These are phyloP conservation scores for Eueides isabella DNA, from an alignment of 1,140 invertebrate genomes.

Conservation along the genomic window DNA sequence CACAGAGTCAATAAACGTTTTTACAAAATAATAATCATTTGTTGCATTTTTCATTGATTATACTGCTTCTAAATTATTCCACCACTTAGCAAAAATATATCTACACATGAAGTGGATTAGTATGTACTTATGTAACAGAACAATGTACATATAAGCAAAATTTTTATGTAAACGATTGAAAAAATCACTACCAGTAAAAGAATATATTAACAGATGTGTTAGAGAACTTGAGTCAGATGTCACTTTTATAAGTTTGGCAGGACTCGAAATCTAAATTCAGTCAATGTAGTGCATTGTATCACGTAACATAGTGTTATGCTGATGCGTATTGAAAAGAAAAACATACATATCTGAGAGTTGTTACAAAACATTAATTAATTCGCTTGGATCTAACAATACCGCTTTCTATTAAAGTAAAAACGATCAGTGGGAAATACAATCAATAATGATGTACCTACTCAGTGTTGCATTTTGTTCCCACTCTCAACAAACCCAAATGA, in stretches of 20 bases:
- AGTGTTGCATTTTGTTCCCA: conserved; percentile 66
- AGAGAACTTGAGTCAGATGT: neutral
- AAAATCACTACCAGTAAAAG: neutral
- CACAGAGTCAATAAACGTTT: conserved; percentile 15
- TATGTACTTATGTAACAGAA: neutral
- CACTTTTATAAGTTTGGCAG: neutral
- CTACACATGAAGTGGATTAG: neutral
- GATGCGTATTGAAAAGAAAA: conserved; percentile 2
- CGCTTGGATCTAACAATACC: conserved; percentile 36
- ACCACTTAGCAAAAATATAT: neutral
- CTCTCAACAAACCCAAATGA: conserved; percentile 55
- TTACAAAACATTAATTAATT: conserved; percentile 30
- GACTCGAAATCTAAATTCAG: neutral
- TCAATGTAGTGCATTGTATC: neutral
- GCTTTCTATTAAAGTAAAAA: conserved; percentile 59
- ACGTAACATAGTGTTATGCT: conserved; percentile 2
- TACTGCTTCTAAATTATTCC: neutral
- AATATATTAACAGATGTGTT: neutral
- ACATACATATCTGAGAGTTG: neutral
- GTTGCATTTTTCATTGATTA: neutral
- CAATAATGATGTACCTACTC: conserved; percentile 47
- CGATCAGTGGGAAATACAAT: conserved; percentile 57
- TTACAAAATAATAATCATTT: neutral
- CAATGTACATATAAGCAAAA: neutral
- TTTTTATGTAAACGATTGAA: neutral